phyloP scores from a whole-genome alignment of 2,888 invertebrate species.

The Ligdia adustata region DNA sequence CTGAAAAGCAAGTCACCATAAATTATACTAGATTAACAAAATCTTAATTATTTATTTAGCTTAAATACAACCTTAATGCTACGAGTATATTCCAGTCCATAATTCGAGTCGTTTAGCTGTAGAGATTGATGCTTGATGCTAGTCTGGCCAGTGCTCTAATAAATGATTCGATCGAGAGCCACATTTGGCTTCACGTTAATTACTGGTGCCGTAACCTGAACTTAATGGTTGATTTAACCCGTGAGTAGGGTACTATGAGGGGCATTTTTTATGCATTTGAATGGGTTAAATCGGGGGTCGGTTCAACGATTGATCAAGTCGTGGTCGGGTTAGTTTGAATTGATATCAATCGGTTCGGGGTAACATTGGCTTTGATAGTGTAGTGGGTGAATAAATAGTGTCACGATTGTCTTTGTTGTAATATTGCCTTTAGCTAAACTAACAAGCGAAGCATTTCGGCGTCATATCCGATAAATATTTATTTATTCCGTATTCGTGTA shows the following conservation, averaged over 20 bases:
- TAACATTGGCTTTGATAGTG: constrained; percentile 2
- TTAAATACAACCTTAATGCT: no score
- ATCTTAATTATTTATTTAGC: no score
- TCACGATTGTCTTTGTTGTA: no score
- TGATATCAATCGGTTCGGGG: constrained; percentile 12
- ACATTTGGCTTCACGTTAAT: constrained; percentile 56
- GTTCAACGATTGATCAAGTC: constrained; percentile 17
- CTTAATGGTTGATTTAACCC: constrained; percentile 59
- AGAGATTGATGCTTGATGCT: constrained; percentile 44
- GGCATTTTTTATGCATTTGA: constrained; percentile 43
- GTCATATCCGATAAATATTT: no score
- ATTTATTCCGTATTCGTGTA: no score
- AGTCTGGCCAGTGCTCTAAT: constrained; percentile 40
- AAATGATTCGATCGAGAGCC: constrained; percentile 52
- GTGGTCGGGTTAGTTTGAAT: constrained; percentile 7
- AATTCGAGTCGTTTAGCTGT: constrained; percentile 4
- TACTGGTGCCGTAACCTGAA: constrained; percentile 57
- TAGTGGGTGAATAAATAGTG: no score
- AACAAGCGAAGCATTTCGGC: no score
- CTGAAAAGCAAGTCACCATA: no score
- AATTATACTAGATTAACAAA: no score
- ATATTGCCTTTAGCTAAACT: no score
- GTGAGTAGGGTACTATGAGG: constrained; percentile 54
- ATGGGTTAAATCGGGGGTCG: constrained; percentile 37
- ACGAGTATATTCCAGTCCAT: no score